Evolutionary conservation across 2,113 vertebrate genomes (phyloP), one percentile per base, ranked within the genome.

Genomic region (Crotalus helleri): DNA sequence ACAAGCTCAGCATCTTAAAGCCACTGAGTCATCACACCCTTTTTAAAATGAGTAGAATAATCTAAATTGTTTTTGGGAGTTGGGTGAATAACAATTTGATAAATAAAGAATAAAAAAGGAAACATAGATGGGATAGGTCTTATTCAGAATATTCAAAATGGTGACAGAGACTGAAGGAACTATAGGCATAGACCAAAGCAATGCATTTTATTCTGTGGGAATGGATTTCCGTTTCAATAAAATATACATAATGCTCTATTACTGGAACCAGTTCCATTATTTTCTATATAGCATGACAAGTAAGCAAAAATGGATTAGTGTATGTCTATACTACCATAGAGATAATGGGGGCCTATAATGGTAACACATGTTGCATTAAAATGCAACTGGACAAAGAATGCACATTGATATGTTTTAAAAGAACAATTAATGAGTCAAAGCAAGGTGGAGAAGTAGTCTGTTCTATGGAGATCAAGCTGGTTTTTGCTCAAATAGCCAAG

Each of bases 221-320:
- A 92, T 39, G 3, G 19, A 51, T 89, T 91, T 93, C 21, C 87
- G 1, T 89, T 92, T 61, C 59, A 53, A 51, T 87, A 92, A 93
- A 93, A 0, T 49, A 10, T 89, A 5, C 81, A 81, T 33, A 49
- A 53, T 53, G 17, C 92, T 57, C 51, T 87, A 57, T 69, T 92
- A 89, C 46, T 11, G 29, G 19, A 54, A 87, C 33, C 90, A 10
- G n/a, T 69, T 90, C 57, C 85, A 74, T 92, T 94, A 90, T 86
- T 94, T 87, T 21, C 12, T 5, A 57, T 49, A 64, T 33, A 54
- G 1, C 1, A 1, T 6, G 61, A 51, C 26, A 93, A 92, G 53
- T 81, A 86, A 90, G 46, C 6, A 85, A 2, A 26, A 93, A 91
- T 88, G 1, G 91, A 90, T 92, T 1, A 92, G 0, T n/a, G 29